Base-by-base conservation (phyloP, 2,113 vertebrate species). In the Probosciger aterrimus region DNA sequence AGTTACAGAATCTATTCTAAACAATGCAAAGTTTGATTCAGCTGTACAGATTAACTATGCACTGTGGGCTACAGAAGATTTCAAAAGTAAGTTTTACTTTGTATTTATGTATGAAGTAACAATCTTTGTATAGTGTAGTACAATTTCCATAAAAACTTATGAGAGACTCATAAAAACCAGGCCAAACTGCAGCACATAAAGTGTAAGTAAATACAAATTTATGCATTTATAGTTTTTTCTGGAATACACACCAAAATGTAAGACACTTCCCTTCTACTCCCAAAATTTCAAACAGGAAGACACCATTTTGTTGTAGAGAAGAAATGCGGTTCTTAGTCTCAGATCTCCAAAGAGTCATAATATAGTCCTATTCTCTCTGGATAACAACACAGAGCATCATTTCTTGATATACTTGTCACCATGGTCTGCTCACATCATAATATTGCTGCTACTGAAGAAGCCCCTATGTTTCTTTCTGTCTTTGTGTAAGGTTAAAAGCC, bases 311-410 rank as follows among this genome's bases (percentile, higher is more conserved):
- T 41, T 77, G 15, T 35, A 57, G 30, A 65, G 70, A 68, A 88
- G 12, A 90, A 70, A 43, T 18, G 60, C 0, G 1, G 9, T 46
- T 87, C 37, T 64, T 88, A 44, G 24, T 4, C 13, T 68, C 16
- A 60, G 10, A 17, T 55, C 10, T 83, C 33, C 12, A 31, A 24
- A 50, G 10, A 57, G 11, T 20, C 31, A 53, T 9, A 12, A 68
- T 18, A 68, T 4, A 55, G 43, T 47, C 19, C 25, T 1, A 0
- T 31, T 44, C 8, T n/a, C 14, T 24, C 35, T 64, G 10, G 33
- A 43, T 23, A 39, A 39, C 39, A 90, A 79, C 0, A 4, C 1
- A 65, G 4, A 59, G 19, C 2, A 44, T 8, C 0, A 18, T 49
- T 77, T 86, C 52, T 76, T 60, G 14, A 60, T 41, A 9, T 12